Evolutionary conservation across 1,140 invertebrate genomes (phyloP), one percentile per base, ranked within the genome.

Genomic region (Sesamia nonagrioides): DNA sequence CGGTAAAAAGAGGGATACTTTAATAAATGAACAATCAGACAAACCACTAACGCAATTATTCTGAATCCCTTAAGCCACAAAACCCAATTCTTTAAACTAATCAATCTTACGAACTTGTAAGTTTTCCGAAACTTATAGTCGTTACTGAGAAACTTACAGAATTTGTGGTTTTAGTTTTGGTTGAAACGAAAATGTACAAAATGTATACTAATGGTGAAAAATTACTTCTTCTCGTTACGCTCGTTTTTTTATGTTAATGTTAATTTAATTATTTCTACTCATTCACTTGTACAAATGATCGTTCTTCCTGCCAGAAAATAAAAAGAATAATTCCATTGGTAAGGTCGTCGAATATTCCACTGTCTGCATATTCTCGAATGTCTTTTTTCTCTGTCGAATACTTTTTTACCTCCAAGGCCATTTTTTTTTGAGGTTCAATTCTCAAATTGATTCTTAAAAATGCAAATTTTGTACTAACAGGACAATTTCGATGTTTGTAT

Each of bases 81-180:
- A 48, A 45, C 63, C 63, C 63, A 48, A 27, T 68, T 68, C 63
- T 68, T 73, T 35, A 58, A 73, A 58, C 33, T 45, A 73, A 73
- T 73, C 71, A 58, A 73, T 73, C 71, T 73, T 58, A 42, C 35
- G 40, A 73, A 73, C 54, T 58, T 40, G 18, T 9, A 54, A 58
- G 54, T 58, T 73, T 73, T 35, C 45, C 17, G n/a, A 52, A 73
- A 73, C 33, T 52, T 71, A 54, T 33, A 42, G 17, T 58, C 71
- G 71, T 73, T 73, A 73, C 52, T 73, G 71, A n/a, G 33, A 18
- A 58, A 58, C 13, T 73, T 73, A 1, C 52, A 73, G 71, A 73
- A 58, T 73, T 73, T 58, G 71, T 58, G 52, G 52, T 42, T 18
- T 58, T 58, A 58, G 54, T 56, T 73, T 42, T 27, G n/a, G 54